A percentile compares a stretch with the other conserved stretches of the same genome.
These are phyloP conservation scores for Danio choprae DNA, from an alignment of 2,797 vertebrate genomes.

Conservation along the genomic window DNA sequence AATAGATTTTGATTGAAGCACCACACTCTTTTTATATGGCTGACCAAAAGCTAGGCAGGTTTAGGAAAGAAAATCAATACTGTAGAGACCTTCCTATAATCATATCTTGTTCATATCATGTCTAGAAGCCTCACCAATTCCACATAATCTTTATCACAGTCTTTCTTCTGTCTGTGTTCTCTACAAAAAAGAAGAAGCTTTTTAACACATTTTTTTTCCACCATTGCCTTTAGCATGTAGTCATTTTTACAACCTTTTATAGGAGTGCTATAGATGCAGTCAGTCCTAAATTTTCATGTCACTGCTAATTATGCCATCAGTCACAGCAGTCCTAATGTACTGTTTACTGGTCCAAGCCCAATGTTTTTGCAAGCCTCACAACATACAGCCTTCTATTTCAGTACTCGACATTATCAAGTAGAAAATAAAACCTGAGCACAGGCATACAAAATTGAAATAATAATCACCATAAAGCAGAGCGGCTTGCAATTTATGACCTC, in stretches of 20 bases:
- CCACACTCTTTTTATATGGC: background rate
- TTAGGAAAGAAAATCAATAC: slow-evolving; percentile 30
- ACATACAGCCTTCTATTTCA: slow-evolving; percentile 23
- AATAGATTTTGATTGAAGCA: slow-evolving; percentile 7
- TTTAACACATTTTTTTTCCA: slow-evolving; percentile 5
- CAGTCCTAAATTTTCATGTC: slow-evolving; percentile 40
- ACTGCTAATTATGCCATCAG: slow-evolving; percentile 48
- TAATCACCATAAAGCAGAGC: slow-evolving; percentile 55
- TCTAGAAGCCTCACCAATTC: slow-evolving; percentile 34
- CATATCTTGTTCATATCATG: slow-evolving; percentile 11
- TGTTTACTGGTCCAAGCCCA: slow-evolving; percentile 37
- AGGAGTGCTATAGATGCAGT: slow-evolving; percentile 21
- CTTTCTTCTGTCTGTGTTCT: slow-evolving; percentile 23
- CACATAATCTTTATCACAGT: slow-evolving; percentile 23
- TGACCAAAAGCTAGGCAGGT: background rate
- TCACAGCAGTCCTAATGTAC: slow-evolving; percentile 37
- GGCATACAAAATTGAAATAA: slow-evolving; percentile 58
- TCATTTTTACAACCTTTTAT: slow-evolving; percentile 36
- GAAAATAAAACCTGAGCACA: slow-evolving; percentile 53
- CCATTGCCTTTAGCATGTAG: slow-evolving; percentile 26
- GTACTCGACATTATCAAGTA: slow-evolving; percentile 22
- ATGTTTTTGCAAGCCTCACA: slow-evolving; percentile 43
- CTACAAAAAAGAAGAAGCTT: background rate
- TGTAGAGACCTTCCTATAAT: slow-evolving; percentile 32
- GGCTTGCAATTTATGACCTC: slow-evolving; percentile 61